A percentile compares a stretch with the other conserved stretches of the same genome.
Evolutionary conservation across 2,888 invertebrate genomes (phyloP).

Genomic region (Lydus trimaculatus): DNA sequence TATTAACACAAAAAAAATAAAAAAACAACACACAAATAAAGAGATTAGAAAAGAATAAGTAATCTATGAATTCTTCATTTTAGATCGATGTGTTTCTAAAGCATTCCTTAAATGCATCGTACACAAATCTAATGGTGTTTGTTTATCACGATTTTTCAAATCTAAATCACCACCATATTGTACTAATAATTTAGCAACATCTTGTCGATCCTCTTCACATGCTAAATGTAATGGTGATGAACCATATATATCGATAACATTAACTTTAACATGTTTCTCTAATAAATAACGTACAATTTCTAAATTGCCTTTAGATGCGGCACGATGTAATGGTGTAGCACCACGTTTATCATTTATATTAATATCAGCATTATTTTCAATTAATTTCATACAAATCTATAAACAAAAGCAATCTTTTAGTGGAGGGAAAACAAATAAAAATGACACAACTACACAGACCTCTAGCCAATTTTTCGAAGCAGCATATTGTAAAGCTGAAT

Average conservation of each 20-base stretch:
- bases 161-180: constrained; percentile 70
- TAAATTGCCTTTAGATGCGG: constrained; percentile 77
- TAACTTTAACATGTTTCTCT: constrained; percentile 63
- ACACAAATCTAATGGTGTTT: constrained; percentile 71
- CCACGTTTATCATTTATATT: constrained; percentile 73
- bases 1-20: not conserved
- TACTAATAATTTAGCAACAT: constrained; percentile 71
- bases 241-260: constrained; percentile 73
- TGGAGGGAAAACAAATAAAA: not conserved
- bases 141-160: constrained; percentile 70
- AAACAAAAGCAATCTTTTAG: no score
- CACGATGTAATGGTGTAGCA: constrained; percentile 80
- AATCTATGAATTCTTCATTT: not conserved
- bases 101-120: constrained; percentile 39
- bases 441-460: constrained; percentile 60
- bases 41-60: not conserved
- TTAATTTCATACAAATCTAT: constrained; percentile 72
- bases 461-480: constrained; percentile 83
- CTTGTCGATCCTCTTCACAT: constrained; percentile 79
- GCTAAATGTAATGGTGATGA: constrained; percentile 83
- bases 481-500: constrained; percentile 84
- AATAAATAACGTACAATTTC: constrained; percentile 73
- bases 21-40: no score
- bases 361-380: constrained; percentile 73
- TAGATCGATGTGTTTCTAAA: constrained; percentile 21